A percentile compares a stretch with the other conserved stretches of the same genome.
These are phyloP conservation scores for Neoseiulus cucumeris DNA, from an alignment of 1,140 invertebrate genomes.

Conservation along the genomic window DNA sequence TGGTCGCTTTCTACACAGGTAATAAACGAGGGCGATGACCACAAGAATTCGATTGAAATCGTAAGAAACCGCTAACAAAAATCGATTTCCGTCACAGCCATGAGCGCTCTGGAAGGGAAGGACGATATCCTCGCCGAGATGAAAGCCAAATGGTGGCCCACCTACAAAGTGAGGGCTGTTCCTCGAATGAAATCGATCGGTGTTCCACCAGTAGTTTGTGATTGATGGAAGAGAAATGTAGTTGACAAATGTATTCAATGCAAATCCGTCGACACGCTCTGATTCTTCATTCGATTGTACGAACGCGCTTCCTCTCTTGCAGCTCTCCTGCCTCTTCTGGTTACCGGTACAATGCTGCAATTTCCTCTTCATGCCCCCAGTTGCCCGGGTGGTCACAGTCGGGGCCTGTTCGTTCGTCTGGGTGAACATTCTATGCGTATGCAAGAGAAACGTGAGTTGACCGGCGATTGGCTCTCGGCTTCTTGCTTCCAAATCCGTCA, in stretches of 20 bases:
- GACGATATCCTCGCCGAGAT: constrained; percentile 44
- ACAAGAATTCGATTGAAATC: background rate
- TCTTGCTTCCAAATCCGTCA: too few species aligned
- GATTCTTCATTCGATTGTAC: too few species aligned
- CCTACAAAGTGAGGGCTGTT: constrained; percentile 35
- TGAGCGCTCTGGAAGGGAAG: constrained; percentile 47
- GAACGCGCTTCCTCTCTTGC: constrained; percentile 4
- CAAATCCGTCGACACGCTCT: too few species aligned
- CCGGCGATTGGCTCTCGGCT: too few species aligned
- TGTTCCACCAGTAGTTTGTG: too few species aligned
- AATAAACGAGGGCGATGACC: constrained; percentile 22
- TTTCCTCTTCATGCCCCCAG: constrained; percentile 43
- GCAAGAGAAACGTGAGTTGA: constrained; percentile 33
- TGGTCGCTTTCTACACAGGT: constrained; percentile 48
- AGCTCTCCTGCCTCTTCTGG: constrained; percentile 45
- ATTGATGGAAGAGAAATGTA: too few species aligned
- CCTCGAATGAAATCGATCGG: too few species aligned
- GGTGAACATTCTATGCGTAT: constrained; percentile 53
- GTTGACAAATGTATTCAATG: too few species aligned
- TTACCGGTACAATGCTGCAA: constrained; percentile 51
- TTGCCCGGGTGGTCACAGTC: constrained; percentile 46
- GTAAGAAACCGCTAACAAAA: too few species aligned
- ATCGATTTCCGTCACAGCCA: constrained; percentile 32
- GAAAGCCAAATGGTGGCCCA: constrained; percentile 44
- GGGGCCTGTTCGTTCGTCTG: constrained; percentile 46